Evolutionary conservation across 2,888 invertebrate species (phyloP).

Genomic region (Acanthopleura granulata): DNA sequence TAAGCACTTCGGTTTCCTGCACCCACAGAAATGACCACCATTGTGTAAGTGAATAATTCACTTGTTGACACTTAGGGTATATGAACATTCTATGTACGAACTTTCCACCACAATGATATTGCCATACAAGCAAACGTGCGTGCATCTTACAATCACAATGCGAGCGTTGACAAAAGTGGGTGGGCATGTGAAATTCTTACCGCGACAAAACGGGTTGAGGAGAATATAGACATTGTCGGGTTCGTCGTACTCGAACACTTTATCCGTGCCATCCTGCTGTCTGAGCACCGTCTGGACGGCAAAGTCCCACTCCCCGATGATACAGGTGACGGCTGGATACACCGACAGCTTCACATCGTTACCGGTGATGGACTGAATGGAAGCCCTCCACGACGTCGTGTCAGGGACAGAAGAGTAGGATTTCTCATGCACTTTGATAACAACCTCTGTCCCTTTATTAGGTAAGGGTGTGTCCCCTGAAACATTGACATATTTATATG

Average conservation of each 20-base stretch:
- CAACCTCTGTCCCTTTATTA: slow-evolving; percentile 33
- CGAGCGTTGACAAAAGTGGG: no score
- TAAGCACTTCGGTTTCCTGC: no score
- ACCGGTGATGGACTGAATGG: neutral
- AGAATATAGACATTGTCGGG: slow-evolving; percentile 80
- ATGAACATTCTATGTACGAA: no score
- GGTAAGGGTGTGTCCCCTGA: slow-evolving; percentile 29
- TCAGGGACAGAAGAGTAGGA: neutral
- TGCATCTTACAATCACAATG: no score
- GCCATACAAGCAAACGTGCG: no score
- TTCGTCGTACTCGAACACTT: slow-evolving; percentile 24
- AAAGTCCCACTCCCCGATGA: slow-evolving; percentile 34
- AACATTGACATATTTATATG: neutral
- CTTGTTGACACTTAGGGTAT: no score
- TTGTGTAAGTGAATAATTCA: no score
- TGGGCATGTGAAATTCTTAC: slow-evolving; percentile 72
- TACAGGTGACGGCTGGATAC: slow-evolving; percentile 29
- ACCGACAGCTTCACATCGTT: slow-evolving; percentile 18
- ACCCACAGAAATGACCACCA: no score
- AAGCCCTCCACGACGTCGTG: slow-evolving; percentile 12
- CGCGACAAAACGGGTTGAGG: slow-evolving; percentile 90
- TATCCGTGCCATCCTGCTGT: neutral
- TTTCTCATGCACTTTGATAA: neutral
- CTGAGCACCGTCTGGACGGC: slow-evolving; percentile 26
- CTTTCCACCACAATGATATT: no score